These are phyloP conservation scores for Anomalospiza imberbis DNA, from an alignment of 2,797 vertebrate genomes.

Conservation along the genomic window DNA sequence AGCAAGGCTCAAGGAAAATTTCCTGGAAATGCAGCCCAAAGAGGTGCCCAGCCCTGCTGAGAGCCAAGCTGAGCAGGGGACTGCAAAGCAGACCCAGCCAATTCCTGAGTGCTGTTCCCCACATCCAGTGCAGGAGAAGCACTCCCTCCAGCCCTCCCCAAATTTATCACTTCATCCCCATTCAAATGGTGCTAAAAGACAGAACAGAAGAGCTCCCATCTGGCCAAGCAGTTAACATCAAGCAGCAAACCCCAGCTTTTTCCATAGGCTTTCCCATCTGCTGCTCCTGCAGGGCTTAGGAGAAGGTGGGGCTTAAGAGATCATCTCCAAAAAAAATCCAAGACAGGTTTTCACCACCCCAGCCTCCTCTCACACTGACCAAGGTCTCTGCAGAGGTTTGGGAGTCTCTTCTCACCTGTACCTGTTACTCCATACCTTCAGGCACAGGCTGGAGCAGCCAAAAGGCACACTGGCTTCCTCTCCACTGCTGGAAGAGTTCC, in stretches of 20 bases:
- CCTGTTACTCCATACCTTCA: background rate
- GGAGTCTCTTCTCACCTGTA: background rate
- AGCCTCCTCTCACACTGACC: background rate
- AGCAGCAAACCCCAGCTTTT: background rate
- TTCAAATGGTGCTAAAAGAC: background rate
- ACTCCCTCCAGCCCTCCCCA: background rate
- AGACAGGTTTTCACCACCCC: background rate
- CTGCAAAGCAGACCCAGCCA: background rate
- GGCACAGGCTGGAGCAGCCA: background rate
- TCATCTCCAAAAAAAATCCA: background rate
- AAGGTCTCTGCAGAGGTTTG: background rate
- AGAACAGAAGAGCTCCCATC: background rate
- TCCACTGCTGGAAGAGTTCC: background rate
- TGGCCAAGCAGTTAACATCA: background rate
- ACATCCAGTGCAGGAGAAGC: background rate
- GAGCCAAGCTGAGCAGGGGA: background rate
- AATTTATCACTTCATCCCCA: background rate
- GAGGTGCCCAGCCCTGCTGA: background rate
- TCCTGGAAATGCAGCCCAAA: background rate
- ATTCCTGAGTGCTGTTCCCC: background rate
- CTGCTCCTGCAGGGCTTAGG: background rate
- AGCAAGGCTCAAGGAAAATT: background rate
- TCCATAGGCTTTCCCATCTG: background rate
- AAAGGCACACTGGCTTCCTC: background rate
- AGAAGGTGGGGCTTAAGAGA: background rate